phyloP scores from a whole-genome alignment of 2,797 vertebrate genomes.

The Tenualosa ilisha region DNA sequence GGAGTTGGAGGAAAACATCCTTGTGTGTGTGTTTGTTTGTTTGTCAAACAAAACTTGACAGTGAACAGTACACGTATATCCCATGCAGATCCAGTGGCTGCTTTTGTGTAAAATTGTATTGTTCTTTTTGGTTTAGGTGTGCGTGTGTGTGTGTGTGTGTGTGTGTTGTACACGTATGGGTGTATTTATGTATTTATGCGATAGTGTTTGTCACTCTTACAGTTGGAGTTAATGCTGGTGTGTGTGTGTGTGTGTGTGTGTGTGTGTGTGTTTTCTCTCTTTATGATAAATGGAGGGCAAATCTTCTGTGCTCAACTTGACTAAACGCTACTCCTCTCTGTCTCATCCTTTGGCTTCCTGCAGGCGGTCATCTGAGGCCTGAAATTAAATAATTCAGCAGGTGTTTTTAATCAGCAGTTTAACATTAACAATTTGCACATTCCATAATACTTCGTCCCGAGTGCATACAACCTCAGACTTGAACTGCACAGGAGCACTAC shows the following conservation, averaged over 20 bases:
- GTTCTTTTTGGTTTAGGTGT: background rate
- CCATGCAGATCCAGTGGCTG: background rate
- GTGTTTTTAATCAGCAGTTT: background rate
- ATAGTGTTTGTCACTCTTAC: background rate
- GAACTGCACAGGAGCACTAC: too few species aligned
- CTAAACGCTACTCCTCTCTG: background rate
- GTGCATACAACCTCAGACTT: too few species aligned
- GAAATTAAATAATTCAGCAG: background rate
- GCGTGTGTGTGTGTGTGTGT: background rate
- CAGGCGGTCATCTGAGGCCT: background rate
- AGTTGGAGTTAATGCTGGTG: background rate
- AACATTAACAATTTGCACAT: background rate
- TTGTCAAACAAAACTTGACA: background rate
- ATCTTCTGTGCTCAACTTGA: background rate
- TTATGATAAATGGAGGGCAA: background rate
- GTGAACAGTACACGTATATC: background rate
- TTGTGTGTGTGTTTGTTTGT: background rate
- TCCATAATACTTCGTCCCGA: too few species aligned
- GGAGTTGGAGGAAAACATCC: background rate
- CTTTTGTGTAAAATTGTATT: background rate
- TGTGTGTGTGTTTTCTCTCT: too few species aligned
- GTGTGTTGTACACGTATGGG: background rate
- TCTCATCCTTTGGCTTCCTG: background rate
- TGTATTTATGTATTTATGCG: background rate
- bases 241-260: background rate